phyloP scores from a whole-genome alignment of 2,888 invertebrate genomes.

The Cheilosia variabilis region DNA sequence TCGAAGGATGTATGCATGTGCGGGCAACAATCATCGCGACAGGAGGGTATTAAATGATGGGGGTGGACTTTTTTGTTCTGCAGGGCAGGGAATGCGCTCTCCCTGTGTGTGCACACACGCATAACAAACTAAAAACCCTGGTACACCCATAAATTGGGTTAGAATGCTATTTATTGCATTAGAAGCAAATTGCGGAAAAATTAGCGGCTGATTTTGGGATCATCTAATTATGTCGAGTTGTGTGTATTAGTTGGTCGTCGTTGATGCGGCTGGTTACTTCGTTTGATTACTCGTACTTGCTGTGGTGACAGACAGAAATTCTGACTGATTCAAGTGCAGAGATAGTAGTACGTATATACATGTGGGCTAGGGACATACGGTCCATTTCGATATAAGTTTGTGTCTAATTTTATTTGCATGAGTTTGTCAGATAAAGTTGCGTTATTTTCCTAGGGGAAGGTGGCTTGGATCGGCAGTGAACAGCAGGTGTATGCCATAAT shows the following conservation, averaged over 20 bases:
- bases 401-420: constrained; percentile 3
- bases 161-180: constrained; percentile 82
- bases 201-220: constrained; percentile 84
- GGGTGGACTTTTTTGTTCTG: constrained; percentile 46
- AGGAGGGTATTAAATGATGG: constrained; percentile 62
- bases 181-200: constrained; percentile 84
- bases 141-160: constrained; percentile 72
- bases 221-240: constrained; percentile 81
- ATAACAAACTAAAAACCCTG: constrained; percentile 47
- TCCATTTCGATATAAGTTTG: not conserved
- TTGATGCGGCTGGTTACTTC: constrained; percentile 12
- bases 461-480: too few species aligned
- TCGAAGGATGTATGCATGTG: constrained; percentile 6
- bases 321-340: constrained; percentile 28
- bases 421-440: not conserved
- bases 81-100: not conserved
- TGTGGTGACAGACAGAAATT: constrained; percentile 21
- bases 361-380: constrained; percentile 8
- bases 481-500: too few species aligned
- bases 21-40: constrained; percentile 68
- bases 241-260: constrained; percentile 21
- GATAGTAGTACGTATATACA: constrained; percentile 1
- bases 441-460: not conserved
- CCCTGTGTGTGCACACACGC: constrained; percentile 69
- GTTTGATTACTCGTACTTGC: constrained; percentile 17